Evolutionary conservation across 1,140 invertebrate genomes (phyloP).

Genomic region (Microvelia longipes): DNA sequence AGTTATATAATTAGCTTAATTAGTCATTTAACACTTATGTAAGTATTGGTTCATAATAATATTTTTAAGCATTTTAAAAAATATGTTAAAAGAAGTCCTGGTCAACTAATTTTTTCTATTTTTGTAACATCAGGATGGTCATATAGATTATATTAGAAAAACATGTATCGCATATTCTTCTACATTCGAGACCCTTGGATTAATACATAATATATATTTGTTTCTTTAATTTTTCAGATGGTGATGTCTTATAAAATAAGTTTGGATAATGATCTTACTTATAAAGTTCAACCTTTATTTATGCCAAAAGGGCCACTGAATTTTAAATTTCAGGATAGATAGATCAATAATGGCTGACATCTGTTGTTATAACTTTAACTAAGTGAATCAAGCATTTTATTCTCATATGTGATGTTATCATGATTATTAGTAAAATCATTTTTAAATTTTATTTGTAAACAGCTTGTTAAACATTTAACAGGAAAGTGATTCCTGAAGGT

Average conservation of each 20-base stretch:
- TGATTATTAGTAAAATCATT: too few species aligned
- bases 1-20: too few species aligned
- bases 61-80: not conserved
- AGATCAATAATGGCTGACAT: too few species aligned
- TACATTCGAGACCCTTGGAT: not conserved
- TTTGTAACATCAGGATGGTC: not conserved
- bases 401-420: too few species aligned
- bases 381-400: too few species aligned
- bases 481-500: too few species aligned
- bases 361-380: too few species aligned
- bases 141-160: not conserved
- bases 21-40: too few species aligned
- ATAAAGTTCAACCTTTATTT: constrained; percentile 56
- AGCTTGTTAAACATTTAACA: too few species aligned
- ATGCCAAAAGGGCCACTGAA: constrained; percentile 52
- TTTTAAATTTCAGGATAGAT: constrained; percentile 33
- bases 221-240: constrained; percentile 38
- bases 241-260: constrained; percentile 46
- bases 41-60: not conserved
- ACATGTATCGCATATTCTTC: not conserved
- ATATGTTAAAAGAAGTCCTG: not conserved
- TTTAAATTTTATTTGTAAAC: too few species aligned
- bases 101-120: not conserved
- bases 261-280: constrained; percentile 47
- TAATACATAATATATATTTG: not conserved